Base-by-base conservation (phyloP, 2,113 vertebrate genomes). In the Microcebus ravelobensis region DNA sequence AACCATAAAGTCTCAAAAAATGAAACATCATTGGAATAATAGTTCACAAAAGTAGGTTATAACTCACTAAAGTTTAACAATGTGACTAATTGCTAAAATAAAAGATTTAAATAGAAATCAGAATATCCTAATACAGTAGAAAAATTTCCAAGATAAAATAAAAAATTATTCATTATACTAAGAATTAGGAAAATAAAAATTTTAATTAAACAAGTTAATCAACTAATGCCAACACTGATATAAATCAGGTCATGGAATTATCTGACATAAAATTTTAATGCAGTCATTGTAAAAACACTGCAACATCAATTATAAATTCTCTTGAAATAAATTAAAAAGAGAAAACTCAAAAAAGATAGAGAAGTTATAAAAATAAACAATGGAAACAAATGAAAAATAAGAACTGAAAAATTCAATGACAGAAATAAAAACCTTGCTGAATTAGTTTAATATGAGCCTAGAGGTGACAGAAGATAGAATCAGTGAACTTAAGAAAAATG, bases 301-400 rank as follows among this genome's bases (percentile, higher is more conserved):
- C 36, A 79, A 36, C 15, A 55, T 76, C 73, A 86, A 74, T 65
- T 85, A 65, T 29, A 85, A 57, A 85, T 57, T 57, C 11, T 17
- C 31, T 85, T 90, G 4, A 68, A 70, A 90, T n/a, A 79, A 84
- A 87, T 92, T 52, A 84, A 86, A 86, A 85, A 48, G 5, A 80
- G 73, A 67, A 84, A 90, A 80, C 36, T 57, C 55, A 80, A 7
- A 7, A 48, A 65, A 68, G 36, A 67, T 85, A 50, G n/a, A 45
- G n/a, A 74, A 83, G 25, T 68, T 84, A 84, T 63, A 55, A n/a
- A 57, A 94, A n/a, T n/a, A 95, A 27, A 9, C n/a, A 87, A 8
- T 29, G 13, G 34, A 77, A 93, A 5, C 34, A 82, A 92, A 57
- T n/a, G 15, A 12, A 74, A 87, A 82, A 59, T 48, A 42, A 39